These are phyloP conservation scores for Chloroclysta siterata DNA, from an alignment of 2,888 invertebrate genomes.

Conservation along the genomic window DNA sequence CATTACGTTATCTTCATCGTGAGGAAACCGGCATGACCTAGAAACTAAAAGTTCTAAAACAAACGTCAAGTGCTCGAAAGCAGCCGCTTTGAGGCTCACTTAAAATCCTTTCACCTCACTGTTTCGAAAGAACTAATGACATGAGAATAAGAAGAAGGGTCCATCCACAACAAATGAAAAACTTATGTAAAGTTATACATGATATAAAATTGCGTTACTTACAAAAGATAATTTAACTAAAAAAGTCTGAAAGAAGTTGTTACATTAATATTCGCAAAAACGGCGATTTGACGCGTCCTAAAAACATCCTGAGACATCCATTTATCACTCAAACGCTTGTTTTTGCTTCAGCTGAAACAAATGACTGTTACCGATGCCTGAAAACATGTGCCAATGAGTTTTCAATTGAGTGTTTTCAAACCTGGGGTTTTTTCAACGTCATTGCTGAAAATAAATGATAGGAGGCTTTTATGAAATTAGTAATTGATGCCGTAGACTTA, in stretches of 20 bases:
- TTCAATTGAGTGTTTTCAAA: background rate
- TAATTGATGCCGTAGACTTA: too few species aligned
- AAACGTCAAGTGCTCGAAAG: too few species aligned
- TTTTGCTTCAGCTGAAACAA: slow-evolving; percentile 7
- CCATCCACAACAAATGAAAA: too few species aligned
- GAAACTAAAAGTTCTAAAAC: too few species aligned
- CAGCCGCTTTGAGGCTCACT: too few species aligned
- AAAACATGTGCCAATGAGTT: background rate
- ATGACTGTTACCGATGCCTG: background rate
- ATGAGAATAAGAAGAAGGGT: too few species aligned
- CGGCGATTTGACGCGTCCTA: background rate
- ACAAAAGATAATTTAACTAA: background rate
- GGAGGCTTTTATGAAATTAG: too few species aligned
- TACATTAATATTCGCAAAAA: background rate
- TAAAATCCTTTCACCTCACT: too few species aligned
- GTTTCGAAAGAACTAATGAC: too few species aligned
- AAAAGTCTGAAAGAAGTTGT: background rate
- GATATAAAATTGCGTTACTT: background rate
- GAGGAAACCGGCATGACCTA: too few species aligned
- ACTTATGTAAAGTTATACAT: background rate
- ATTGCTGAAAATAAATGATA: background rate
- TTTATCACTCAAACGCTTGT: slow-evolving; percentile 2
- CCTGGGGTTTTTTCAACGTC: background rate
- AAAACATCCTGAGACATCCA: background rate
- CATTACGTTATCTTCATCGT: too few species aligned